These are phyloP conservation scores for Odocoileus hemionus DNA, from an alignment of 2,113 vertebrate species.

Conservation along the genomic window DNA sequence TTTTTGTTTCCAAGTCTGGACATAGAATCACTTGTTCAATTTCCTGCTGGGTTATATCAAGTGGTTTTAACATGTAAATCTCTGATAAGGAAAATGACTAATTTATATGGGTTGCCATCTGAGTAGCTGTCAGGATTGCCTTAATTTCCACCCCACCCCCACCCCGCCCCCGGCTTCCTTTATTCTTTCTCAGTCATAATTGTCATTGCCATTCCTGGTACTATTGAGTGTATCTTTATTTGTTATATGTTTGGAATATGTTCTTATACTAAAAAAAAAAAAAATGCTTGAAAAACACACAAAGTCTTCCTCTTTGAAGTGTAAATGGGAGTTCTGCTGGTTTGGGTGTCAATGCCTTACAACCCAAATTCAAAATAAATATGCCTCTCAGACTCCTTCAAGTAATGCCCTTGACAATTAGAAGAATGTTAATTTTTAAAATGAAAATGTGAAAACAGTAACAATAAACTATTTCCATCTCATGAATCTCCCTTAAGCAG, in stretches of 20 bases:
- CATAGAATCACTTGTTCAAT: slow-evolving; percentile 63
- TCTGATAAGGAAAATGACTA: slow-evolving; percentile 60
- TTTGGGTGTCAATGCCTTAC: background rate
- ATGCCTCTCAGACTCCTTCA: background rate
- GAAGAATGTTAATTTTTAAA: background rate
- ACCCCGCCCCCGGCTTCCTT: background rate
- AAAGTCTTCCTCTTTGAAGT: background rate
- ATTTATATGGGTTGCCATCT: slow-evolving; percentile 35
- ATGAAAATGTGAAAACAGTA: background rate
- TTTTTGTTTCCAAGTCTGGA: slow-evolving; percentile 75
- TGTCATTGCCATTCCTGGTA: background rate
- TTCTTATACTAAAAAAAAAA: background rate
- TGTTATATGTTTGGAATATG: background rate
- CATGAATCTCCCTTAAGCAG: background rate
- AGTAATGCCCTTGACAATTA: background rate
- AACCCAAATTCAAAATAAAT: background rate
- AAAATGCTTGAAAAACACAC: background rate
- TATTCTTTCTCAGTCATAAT: background rate
- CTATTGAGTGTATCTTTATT: background rate
- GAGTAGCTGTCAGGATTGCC: background rate
- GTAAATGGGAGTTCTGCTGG: background rate
- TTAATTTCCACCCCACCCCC: background rate
- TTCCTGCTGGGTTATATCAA: slow-evolving; percentile 71
- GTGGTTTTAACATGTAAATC: slow-evolving; percentile 61
- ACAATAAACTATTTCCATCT: background rate